Conservation (phyloP, 2,888 invertebrate genomes). For the Philonicus albiceps region DNA sequence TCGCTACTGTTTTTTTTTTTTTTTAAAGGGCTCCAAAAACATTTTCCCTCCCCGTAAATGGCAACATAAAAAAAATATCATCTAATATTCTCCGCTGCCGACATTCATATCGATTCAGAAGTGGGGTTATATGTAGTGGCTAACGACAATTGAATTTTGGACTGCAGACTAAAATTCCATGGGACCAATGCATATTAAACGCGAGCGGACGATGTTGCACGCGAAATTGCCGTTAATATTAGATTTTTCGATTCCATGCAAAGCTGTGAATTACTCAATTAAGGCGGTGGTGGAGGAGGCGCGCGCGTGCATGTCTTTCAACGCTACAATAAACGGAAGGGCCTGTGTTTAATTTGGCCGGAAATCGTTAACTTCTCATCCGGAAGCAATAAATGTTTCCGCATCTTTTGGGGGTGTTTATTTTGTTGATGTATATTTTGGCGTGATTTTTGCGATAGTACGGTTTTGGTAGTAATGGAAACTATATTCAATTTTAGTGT, state of each 20-base stretch:
- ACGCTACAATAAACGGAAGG: not conserved
- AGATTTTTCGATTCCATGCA: conserved; percentile 27
- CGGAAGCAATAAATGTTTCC: conserved; percentile 25
- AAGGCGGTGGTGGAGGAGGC: not conserved
- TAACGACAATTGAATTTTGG: not conserved
- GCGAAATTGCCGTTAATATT: conserved; percentile 39
- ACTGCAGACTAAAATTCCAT: not conserved
- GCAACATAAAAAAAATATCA: not conserved
- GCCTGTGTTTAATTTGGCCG: not conserved
- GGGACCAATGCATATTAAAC: not conserved
- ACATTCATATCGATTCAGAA: not conserved
- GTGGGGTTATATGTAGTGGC: not conserved
- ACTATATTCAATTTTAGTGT: not conserved
- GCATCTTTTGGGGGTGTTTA: not conserved
- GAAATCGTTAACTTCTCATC: not conserved
- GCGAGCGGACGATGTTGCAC: conserved; percentile 5
- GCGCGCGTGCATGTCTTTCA: not conserved
- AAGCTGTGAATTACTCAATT: not conserved
- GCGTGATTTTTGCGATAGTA: not conserved
- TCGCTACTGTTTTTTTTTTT: not conserved
- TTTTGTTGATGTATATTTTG: not conserved
- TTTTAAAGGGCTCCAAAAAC: not conserved
- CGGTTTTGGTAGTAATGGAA: not conserved
- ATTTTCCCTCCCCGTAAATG: not conserved
- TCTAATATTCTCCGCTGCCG: not conserved